A percentile compares a stretch with the other conserved stretches of the same genome.
phyloP scores from a whole-genome alignment of 2,888 invertebrate genomes.

The Physocephala rufipes region DNA sequence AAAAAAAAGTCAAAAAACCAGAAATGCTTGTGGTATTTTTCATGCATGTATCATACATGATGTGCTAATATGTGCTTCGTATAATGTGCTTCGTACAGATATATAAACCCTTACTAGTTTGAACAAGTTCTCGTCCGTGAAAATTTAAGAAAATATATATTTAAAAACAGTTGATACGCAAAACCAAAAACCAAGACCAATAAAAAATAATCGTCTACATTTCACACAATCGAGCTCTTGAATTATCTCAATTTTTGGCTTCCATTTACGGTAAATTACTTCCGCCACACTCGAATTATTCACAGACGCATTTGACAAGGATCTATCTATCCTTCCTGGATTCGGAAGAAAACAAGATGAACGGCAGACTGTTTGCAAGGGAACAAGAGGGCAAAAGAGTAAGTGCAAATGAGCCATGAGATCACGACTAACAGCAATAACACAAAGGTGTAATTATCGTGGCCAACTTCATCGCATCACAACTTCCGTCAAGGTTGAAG shows the following conservation, averaged over 20 bases:
- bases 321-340: background rate
- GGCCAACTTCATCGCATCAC: background rate
- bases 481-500: background rate
- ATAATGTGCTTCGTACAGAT: no score
- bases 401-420: background rate
- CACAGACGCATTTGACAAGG: background rate
- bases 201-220: constrained; percentile 36
- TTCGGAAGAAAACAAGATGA: background rate
- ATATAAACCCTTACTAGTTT: no score
- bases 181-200: background rate
- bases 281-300: constrained; percentile 7
- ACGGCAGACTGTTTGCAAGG: background rate
- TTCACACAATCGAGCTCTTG: constrained; percentile 40
- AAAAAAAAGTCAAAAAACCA: background rate
- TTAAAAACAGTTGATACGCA: no score
- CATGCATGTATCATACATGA: no score
- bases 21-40: no score
- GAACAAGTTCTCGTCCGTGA: no score
- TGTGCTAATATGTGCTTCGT: no score
- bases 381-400: background rate
- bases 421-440: background rate
- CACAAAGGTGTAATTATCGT: background rate
- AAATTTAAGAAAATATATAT: no score
- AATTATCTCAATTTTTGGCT: constrained; percentile 41
- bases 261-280: constrained; percentile 35